Base-by-base conservation (phyloP, 2,888 invertebrate genomes). In the Ormyrus pomaceus region DNA sequence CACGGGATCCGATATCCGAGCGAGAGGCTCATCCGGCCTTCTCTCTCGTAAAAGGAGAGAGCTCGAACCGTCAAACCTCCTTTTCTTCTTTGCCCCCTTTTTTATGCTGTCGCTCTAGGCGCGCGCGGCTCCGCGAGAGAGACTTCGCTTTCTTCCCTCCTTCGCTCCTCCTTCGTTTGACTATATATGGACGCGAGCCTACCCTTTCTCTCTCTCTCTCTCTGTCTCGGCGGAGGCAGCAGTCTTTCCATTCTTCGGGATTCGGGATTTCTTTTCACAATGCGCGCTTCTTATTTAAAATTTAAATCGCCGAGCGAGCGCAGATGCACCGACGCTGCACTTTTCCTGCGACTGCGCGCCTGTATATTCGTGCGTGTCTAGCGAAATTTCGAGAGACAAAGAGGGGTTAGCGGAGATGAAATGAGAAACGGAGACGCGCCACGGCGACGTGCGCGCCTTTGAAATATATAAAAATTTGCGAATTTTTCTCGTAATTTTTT, bases 1-100 rank as follows among this genome's bases (percentile, higher is more conserved):
- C 76, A 80, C 61, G 75, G 53, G 65, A 75, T 76, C 66, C 75
- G 79, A 76, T 80, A 80, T 80, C 73, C 65, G 64, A 78, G 11
- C 19, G 61, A 53, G 13, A 62, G 70, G 6, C 74, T 69, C 64
- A 51, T 74, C 69, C 51, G 70, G 59, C 53, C 13, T 19, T 61
- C 55, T 56, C 58, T 5, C 64, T 34, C 62, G 2, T 53, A 59
- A 59, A 70, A 61, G 19, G 62, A 68, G 62, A 68, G 76, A 69
- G 69, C 6, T 46, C 5, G 19, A 56, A 34, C 13, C 48, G 56
- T 58, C 73, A 7, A 45, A 19, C 46, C 50, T 59, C 51, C 46
- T 76, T 66, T 56, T 9, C 62, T n/a, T 48, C 19, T 6, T 11
- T 58, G 6, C 13, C 34, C 6, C 61, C 34, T 73, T 55, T 55